Evolutionary conservation across 1,140 invertebrate species (phyloP).

Genomic region (Scaptomyza graminum): DNA sequence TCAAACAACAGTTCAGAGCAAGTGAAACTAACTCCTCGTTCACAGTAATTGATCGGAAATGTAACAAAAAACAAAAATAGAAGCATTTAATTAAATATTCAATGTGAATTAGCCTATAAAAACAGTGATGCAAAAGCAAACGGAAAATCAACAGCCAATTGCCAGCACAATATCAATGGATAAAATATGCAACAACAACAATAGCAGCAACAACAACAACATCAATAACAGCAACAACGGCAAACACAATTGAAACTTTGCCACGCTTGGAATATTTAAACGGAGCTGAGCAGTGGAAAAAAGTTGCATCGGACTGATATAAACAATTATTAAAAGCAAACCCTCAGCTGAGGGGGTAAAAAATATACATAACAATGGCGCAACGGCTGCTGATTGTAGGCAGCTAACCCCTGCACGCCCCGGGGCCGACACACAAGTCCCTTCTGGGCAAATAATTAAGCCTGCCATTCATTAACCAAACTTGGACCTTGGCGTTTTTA

Average conservation of each 20-base stretch:
- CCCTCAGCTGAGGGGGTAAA: conserved; percentile 38
- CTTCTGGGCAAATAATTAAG: conserved; percentile 59
- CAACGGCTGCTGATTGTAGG: conserved; percentile 41
- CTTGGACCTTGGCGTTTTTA: conserved; percentile 35
- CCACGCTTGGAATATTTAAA: conserved; percentile 65
- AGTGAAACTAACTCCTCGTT: conserved; percentile 7
- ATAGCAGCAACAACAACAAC: not conserved
- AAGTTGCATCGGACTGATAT: conserved; percentile 71
- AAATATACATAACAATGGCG: conserved; percentile 44
- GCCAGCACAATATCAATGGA: conserved; percentile 59
- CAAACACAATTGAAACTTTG: conserved; percentile 75
- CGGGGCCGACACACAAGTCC: conserved; percentile 19
- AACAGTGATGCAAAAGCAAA: conserved; percentile 22
- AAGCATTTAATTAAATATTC: conserved; percentile 72
- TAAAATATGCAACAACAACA: conserved; percentile 54
- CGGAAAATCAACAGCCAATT: conserved; percentile 61
- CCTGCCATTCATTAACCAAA: conserved; percentile 68
- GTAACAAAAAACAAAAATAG: conserved; percentile 27
- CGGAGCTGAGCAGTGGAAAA: conserved; percentile 32
- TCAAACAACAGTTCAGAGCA: conserved; percentile 2
- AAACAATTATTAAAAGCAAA: conserved; percentile 78
- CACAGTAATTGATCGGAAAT: conserved; percentile 47
- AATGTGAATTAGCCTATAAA: conserved; percentile 54
- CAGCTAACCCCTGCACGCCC: not conserved
- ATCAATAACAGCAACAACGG: conserved; percentile 9